phyloP scores from a whole-genome alignment of 2,888 invertebrate species.

The Protodeltote pygarga region DNA sequence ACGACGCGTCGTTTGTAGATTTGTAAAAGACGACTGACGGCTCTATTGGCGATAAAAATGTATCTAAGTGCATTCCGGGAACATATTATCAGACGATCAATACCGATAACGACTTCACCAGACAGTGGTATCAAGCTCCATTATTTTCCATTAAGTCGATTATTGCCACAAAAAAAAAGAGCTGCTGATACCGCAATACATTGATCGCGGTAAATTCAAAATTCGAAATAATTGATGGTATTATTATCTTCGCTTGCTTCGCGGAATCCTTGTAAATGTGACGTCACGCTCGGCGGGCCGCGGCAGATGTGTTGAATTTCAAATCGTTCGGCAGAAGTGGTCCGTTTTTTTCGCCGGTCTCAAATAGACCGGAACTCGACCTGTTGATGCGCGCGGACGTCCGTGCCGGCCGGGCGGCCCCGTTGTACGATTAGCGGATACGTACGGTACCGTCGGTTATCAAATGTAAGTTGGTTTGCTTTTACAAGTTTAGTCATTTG shows the following conservation, averaged over 20 bases:
- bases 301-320: slow-evolving; percentile 65
- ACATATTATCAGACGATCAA: no score
- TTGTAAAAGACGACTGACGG: no score
- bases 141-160: no score
- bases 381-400: slow-evolving; percentile 66
- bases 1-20: no score
- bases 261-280: slow-evolving; percentile 56
- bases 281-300: slow-evolving; percentile 61
- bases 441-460: slow-evolving; percentile 33
- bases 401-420: slow-evolving; percentile 53
- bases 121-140: no score
- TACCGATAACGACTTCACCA: no score
- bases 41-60: no score
- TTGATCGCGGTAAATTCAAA: slow-evolving; percentile 18
- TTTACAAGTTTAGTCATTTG: no score
- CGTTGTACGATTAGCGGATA: slow-evolving; percentile 25
- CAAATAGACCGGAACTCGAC: slow-evolving; percentile 77
- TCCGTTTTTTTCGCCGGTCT: slow-evolving; percentile 59
- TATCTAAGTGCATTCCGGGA: no score
- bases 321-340: slow-evolving; percentile 61
- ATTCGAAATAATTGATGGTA: slow-evolving; percentile 44
- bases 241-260: slow-evolving; percentile 41
- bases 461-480: slow-evolving; percentile 1
- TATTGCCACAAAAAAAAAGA: no score
- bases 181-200: no score